phyloP scores from a whole-genome alignment of 2,797 vertebrate species.

The Dendrocincla fuliginosa region DNA sequence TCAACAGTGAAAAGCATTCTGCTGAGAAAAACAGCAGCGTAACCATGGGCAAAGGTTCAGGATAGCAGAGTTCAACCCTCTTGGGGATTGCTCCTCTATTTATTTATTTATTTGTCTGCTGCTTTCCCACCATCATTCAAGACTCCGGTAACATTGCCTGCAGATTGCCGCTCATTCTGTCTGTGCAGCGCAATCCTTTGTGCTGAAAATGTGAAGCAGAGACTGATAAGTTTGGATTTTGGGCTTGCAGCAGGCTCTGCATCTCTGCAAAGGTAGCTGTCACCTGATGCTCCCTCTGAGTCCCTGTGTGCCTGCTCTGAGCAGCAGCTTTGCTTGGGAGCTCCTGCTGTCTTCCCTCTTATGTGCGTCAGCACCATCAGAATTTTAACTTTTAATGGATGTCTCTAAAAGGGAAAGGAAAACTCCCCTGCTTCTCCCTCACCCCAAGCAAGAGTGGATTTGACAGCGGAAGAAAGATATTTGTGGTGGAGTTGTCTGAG shows the following conservation, averaged over 20 bases:
- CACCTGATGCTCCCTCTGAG: not conserved
- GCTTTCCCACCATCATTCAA: slow-evolving; percentile 46
- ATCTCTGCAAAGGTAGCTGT: not conserved
- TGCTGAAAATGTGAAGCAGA: not conserved
- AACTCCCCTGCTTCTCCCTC: not conserved
- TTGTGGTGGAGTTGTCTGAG: slow-evolving; percentile 39
- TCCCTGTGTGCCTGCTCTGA: not conserved
- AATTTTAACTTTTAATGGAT: not conserved
- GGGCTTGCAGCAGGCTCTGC: not conserved
- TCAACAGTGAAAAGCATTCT: slow-evolving; percentile 48
- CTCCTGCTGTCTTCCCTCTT: not conserved
- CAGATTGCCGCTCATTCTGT: not conserved
- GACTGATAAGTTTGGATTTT: not conserved
- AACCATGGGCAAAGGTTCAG: slow-evolving; percentile 59
- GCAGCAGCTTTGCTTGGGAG: not conserved
- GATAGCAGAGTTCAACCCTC: slow-evolving; percentile 52
- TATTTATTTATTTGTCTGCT: slow-evolving; percentile 15
- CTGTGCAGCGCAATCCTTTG: not conserved
- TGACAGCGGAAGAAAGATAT: not conserved
- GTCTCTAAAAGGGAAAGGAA: slow-evolving; percentile 3
- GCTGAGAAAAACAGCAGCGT: slow-evolving; percentile 35
- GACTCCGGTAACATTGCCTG: not conserved
- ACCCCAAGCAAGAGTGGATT: not conserved
- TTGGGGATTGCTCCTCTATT: not conserved
- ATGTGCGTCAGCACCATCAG: not conserved